These are phyloP conservation scores for Sisyra terminalis DNA, from an alignment of 2,888 invertebrate species.

Conservation along the genomic window DNA sequence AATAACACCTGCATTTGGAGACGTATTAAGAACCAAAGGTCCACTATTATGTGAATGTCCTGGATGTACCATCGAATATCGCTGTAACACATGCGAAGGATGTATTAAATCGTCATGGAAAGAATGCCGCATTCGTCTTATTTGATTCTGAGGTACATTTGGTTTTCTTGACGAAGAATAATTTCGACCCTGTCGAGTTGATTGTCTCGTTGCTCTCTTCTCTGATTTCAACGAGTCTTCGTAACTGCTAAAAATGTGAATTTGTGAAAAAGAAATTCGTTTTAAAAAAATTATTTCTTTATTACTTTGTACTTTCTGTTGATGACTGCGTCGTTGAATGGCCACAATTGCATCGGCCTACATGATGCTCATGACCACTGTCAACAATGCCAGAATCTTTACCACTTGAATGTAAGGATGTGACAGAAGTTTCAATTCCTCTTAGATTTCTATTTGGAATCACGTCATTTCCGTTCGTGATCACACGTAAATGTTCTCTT, in stretches of 20 bases:
- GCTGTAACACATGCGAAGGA: constrained; percentile 4
- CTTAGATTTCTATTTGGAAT: constrained; percentile 22
- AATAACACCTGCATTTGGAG: background rate
- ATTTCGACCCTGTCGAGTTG: background rate
- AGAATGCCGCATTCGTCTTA: constrained; percentile 1
- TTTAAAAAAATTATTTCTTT: constrained; percentile 10
- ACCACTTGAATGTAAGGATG: constrained; percentile 67
- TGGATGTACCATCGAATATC: constrained; percentile 2
- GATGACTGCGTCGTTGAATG: constrained; percentile 48
- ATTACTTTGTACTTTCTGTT: constrained; percentile 55
- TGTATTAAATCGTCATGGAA: constrained; percentile 4
- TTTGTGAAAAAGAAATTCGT: background rate
- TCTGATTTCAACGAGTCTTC: constrained; percentile 62
- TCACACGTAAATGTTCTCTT: constrained; percentile 10
- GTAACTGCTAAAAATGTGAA: constrained; percentile 38
- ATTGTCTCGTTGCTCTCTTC: background rate
- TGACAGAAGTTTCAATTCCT: constrained; percentile 53
- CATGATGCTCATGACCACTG: constrained; percentile 16
- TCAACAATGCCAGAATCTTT: constrained; percentile 63
- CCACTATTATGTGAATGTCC: constrained; percentile 3
- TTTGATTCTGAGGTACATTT: background rate
- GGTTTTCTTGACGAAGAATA: background rate
- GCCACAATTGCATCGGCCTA: constrained; percentile 39
- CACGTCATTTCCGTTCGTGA: constrained; percentile 14
- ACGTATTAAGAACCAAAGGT: background rate